Evolutionary conservation across 2,888 invertebrate genomes (phyloP).

Genomic region (Nephrotoma flavescens): DNA sequence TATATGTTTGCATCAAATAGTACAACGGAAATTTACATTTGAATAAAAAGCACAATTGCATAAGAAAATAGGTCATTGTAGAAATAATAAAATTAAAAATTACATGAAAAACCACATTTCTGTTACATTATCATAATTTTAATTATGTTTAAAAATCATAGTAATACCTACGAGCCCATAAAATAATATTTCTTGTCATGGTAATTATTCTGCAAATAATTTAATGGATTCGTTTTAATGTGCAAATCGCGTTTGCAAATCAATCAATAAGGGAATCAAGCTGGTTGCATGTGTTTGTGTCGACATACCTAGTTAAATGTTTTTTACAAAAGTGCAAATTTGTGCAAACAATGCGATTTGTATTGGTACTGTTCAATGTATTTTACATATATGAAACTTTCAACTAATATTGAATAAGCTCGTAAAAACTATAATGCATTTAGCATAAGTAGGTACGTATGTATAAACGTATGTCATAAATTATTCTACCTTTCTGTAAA

Average conservation of each 20-base stretch:
- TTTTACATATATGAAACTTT: not conserved
- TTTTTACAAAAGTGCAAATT: not conserved
- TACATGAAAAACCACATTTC: not conserved
- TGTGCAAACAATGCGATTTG: not conserved
- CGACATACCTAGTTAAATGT: not conserved
- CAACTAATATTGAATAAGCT: not conserved
- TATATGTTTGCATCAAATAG: not conserved
- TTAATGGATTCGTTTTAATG: not conserved
- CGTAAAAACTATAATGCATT: not conserved
- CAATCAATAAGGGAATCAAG: not conserved
- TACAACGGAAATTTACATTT: not conserved
- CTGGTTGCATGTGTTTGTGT: not conserved
- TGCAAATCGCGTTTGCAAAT: not conserved
- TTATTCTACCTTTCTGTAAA: not conserved
- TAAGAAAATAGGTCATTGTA: not conserved
- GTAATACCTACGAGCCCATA: not conserved
- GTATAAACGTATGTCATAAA: not conserved
- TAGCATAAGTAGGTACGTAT: not conserved
- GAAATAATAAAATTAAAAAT: not conserved
- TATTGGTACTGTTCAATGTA: not conserved
- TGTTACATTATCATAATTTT: not conserved
- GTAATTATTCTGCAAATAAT: not conserved
- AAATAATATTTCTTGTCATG: not conserved
- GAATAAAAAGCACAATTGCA: not conserved
- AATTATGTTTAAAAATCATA: not conserved